A percentile compares a stretch with the other conserved stretches of the same genome.
Conservation (phyloP, 1,140 invertebrate genomes). For the Choristoneura fumiferana region DNA sequence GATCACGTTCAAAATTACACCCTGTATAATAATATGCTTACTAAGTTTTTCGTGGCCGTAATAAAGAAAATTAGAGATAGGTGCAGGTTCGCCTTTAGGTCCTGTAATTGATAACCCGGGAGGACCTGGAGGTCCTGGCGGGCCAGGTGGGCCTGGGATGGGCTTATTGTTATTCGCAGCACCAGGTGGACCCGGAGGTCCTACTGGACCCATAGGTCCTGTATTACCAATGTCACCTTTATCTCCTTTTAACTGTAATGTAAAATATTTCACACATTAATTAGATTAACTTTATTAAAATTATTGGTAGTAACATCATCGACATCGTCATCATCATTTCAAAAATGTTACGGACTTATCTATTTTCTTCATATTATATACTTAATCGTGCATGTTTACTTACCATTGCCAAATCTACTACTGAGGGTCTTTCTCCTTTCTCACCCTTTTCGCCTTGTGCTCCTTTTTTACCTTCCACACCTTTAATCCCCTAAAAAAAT, state of each 20-base stretch:
- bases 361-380: too few species aligned
- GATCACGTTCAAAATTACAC: too few species aligned
- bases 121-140: constrained; percentile 42
- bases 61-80: constrained; percentile 25
- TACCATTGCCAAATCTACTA: constrained; percentile 44
- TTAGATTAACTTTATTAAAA: not conserved
- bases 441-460: constrained; percentile 42
- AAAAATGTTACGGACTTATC: too few species aligned
- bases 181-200: constrained; percentile 40
- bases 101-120: constrained; percentile 53
- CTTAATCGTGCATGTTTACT: too few species aligned
- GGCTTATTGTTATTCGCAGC: constrained; percentile 22
- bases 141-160: constrained; percentile 40
- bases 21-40: too few species aligned
- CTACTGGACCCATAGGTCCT: constrained; percentile 39
- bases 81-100: constrained; percentile 52
- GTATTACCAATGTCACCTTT: constrained; percentile 47
- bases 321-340: too few species aligned
- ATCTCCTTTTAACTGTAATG: constrained; percentile 47
- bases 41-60: not conserved
- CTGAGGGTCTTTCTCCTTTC: constrained; percentile 36
- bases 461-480: constrained; percentile 18
- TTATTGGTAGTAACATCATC: not conserved
- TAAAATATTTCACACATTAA: not conserved
- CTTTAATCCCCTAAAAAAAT: not conserved